These are phyloP conservation scores for Enteromius radiatus DNA, from an alignment of 2,797 vertebrate genomes.

Conservation along the genomic window DNA sequence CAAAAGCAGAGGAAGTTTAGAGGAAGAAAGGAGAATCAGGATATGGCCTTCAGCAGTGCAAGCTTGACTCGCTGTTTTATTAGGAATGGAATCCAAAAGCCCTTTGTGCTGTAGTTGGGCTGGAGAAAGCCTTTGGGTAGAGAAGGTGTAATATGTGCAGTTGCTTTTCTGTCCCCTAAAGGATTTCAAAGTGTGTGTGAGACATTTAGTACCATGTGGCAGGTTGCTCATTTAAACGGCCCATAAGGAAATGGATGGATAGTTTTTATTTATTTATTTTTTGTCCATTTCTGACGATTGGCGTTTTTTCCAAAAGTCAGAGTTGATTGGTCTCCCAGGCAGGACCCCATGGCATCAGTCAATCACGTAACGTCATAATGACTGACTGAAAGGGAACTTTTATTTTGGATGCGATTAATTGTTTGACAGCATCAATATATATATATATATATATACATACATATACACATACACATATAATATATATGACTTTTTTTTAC, in stretches of 20 bases:
- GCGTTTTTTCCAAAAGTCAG: no score
- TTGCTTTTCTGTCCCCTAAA: background rate
- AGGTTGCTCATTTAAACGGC: background rate
- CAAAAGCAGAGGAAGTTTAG: background rate
- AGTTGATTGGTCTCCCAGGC: no score
- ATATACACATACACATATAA: background rate
- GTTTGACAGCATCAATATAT: no score
- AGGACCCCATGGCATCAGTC: no score
- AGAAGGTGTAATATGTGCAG: background rate
- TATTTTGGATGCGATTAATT: no score
- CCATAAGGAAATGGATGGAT: background rate
- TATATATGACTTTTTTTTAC: background rate
- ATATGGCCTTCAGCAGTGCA: background rate
- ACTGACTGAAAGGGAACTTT: no score
- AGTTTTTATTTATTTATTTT: background rate
- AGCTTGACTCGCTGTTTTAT: constrained; percentile 2
- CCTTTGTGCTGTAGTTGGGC: background rate
- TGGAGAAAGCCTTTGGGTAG: constrained; percentile 13
- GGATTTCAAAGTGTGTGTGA: background rate
- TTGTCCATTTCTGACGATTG: background rate
- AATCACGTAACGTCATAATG: no score
- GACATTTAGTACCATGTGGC: background rate
- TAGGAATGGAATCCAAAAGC: background rate
- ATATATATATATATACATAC: no score
- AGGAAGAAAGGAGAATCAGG: background rate